These are phyloP conservation scores for Eupithecia subfuscata DNA, from an alignment of 2,888 invertebrate genomes.

Conservation along the genomic window DNA sequence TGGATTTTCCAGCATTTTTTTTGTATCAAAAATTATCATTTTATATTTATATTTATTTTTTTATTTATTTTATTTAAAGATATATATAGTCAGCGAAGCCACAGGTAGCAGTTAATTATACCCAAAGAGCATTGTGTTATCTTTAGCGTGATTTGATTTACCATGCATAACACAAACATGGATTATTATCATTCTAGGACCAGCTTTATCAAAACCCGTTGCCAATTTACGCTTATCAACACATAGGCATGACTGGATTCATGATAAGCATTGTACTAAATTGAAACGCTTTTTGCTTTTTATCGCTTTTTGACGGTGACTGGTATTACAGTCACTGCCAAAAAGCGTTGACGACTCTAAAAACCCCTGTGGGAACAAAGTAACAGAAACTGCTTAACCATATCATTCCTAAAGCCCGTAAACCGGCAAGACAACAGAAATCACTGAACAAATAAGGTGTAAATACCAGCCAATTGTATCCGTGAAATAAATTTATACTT, in stretches of 20 bases:
- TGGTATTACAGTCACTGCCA: not conserved
- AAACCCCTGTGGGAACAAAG: not conserved
- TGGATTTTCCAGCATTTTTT: too few relatives aligned
- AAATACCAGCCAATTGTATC: not conserved
- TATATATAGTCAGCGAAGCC: too few relatives aligned
- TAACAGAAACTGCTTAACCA: not conserved
- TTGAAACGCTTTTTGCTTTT: too few relatives aligned
- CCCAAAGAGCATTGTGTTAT: not conserved
- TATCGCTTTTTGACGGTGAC: too few relatives aligned
- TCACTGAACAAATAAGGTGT: not conserved
- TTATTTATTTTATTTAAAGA: too few relatives aligned
- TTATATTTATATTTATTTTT: too few relatives aligned
- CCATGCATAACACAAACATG: not conserved
- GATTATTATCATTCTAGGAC: not conserved
- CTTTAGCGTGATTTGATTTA: not conserved
- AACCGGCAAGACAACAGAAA: not conserved
- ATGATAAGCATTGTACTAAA: constrained; percentile 7
- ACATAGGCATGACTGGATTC: constrained; percentile 20
- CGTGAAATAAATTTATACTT: too few relatives aligned
- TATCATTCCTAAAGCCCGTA: too few relatives aligned
- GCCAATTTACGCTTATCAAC: constrained; percentile 5
- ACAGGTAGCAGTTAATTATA: not conserved
- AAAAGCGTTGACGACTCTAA: not conserved
- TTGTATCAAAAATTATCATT: too few relatives aligned
- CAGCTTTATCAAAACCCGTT: not conserved